These are phyloP conservation scores for Drosophila dunni DNA, from an alignment of 1,140 invertebrate species.

Conservation along the genomic window DNA sequence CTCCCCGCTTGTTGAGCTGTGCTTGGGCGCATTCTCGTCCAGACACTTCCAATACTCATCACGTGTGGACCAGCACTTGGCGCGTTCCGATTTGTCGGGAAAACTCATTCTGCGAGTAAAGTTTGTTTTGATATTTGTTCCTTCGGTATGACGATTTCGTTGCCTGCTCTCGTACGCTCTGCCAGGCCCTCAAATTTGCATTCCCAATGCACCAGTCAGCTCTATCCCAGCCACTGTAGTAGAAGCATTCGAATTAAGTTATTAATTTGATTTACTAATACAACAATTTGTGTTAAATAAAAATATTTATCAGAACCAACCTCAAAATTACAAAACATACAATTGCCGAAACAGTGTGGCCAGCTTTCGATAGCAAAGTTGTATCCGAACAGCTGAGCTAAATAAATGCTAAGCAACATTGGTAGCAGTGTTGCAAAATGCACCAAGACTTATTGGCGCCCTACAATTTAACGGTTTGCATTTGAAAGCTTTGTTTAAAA, in stretches of 20 bases:
- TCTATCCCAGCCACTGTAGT: neutral
- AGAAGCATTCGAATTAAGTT: neutral
- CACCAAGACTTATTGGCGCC: neutral
- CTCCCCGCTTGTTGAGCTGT: conserved; percentile 81
- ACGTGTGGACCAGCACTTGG: conserved; percentile 92
- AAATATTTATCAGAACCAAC: conserved; percentile 38
- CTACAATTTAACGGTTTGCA: neutral
- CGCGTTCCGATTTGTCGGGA: conserved; percentile 91
- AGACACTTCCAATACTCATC: conserved; percentile 96
- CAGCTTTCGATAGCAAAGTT: neutral
- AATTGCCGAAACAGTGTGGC: conserved; percentile 24
- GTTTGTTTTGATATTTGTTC: conserved; percentile 25
- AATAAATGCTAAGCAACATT: neutral
- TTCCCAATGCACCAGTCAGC: neutral
- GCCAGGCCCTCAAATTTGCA: neutral
- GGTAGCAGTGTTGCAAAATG: conserved; percentile 11
- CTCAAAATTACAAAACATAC: conserved; percentile 58
- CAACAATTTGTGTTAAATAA: conserved; percentile 11
- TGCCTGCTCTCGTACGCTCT: neutral
- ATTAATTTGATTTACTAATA: neutral
- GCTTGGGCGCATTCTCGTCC: conserved; percentile 87
- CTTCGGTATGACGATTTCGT: neutral
- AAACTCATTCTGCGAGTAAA: conserved; percentile 89
- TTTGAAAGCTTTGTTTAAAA: neutral
- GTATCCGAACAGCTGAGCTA: conserved; percentile 13